Conservation (phyloP, 2,113 vertebrate genomes). For the Rafetus swinhoei region DNA sequence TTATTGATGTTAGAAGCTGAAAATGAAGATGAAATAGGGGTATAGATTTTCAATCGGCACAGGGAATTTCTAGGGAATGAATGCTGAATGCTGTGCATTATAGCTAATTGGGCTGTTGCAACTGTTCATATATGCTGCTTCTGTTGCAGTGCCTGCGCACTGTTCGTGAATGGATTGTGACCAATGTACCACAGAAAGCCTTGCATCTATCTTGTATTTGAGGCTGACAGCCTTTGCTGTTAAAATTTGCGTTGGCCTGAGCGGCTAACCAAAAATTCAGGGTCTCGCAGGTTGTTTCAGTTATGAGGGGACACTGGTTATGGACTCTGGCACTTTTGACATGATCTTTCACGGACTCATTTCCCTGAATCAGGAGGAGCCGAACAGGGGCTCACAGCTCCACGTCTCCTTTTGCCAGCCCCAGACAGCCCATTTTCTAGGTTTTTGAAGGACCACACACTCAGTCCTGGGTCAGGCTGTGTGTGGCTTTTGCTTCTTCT, state of each 20-base stretch:
- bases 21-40: conserved; percentile 1
- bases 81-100: not conserved
- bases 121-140: not conserved
- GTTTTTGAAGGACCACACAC: not conserved
- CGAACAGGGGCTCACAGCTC: not conserved
- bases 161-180: not conserved
- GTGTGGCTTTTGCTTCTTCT: not conserved
- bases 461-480: not conserved
- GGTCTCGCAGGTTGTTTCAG: not conserved
- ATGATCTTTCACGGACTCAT: not conserved
- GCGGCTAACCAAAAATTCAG: not conserved
- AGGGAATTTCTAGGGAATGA: not conserved
- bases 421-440: not conserved
- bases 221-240: not conserved
- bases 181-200: not conserved
- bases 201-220: not conserved
- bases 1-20: not conserved
- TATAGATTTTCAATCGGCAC: not conserved
- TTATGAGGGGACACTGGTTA: not conserved
- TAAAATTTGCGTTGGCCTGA: not conserved
- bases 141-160: not conserved
- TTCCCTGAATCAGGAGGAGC: not conserved
- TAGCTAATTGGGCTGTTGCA: rapidly evolving
- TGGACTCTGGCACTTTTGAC: not conserved
- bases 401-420: not conserved